Base-by-base conservation (phyloP, 2,797 vertebrate species). In the Takifugu rubripes region DNA sequence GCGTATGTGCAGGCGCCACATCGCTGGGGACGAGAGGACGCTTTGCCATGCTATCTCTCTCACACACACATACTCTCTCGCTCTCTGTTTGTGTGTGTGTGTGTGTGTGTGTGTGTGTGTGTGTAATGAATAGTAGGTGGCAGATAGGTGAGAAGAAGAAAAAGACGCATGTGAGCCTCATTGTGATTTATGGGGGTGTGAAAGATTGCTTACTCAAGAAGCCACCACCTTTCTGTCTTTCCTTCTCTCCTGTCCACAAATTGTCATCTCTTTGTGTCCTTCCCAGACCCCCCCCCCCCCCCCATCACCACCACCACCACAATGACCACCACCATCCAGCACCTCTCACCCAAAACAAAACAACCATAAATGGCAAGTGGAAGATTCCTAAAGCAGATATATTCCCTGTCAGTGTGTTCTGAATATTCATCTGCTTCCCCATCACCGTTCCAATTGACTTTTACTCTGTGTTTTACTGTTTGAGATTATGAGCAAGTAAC, bases 151-250 rank as follows among this genome's bases (percentile, higher is more conserved):
- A 89, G 90, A 91, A 64, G 64, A 64, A 64, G 89, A 72, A 87
- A 74, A 86, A 89, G 90, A 92, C 81, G 88, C 84, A 88, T 88
- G 86, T 82, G 77, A 57, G 60, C 76, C 21, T 17, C 51, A 12
- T 59, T 11, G 85, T 94, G 94, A 96, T 97, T 95, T 94, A 94
- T 94, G 90, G 84, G 78, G 75, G 81, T 74, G 83, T 87, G 70
- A 88, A 90, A 87, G 87, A 92, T 84, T 93, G 90, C 92, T 94
- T 90, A 92, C 91, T 90, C 79, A 75, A 78, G 66, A 81, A 71
- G 52, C 59, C 49, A 0, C 51, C 26, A 26, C 51, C 47, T 25
- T 21, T 46, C 46, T 59, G 25, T 59, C 25, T 62, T 36, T 64
- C 48, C 51, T 47, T 54, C 51, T 53, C 25, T 46, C 10, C 43